Conservation (phyloP, 1,140 invertebrate genomes). For the Diplogasteroides magnus region DNA sequence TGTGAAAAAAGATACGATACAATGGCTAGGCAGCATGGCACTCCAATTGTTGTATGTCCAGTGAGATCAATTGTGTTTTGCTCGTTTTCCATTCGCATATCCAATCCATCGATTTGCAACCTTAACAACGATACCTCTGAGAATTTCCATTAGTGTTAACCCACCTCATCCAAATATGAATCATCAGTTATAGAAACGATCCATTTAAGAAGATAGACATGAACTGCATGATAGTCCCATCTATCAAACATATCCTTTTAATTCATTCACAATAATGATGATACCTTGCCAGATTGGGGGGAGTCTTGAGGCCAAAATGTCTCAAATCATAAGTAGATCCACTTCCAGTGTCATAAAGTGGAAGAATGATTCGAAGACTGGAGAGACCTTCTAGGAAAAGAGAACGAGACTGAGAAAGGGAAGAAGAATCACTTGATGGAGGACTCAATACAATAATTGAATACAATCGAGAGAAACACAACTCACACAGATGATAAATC, state of each 20-base stretch:
- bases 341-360: conserved; percentile 87
- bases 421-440: conserved; percentile 57
- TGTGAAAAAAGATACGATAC: too few species aligned
- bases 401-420: background rate
- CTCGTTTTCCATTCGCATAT: conserved; percentile 88
- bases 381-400: conserved; percentile 54
- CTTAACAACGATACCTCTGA: background rate
- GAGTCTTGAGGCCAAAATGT: conserved; percentile 75
- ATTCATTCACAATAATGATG: background rate
- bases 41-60: too few species aligned
- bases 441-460: conserved; percentile 36
- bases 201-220: conserved; percentile 88
- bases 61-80: conserved; percentile 80
- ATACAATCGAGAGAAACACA: too few species aligned
- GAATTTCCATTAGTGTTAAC: background rate
- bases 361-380: conserved; percentile 78
- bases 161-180: conserved; percentile 70
- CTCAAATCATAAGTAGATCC: conserved; percentile 93
- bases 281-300: conserved; percentile 71
- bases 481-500: conserved; percentile 63
- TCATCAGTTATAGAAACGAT: conserved; percentile 80
- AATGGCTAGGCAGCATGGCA: too few species aligned
- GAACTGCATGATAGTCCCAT: conserved; percentile 97
- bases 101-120: conserved; percentile 81
- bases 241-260: conserved; percentile 36